phyloP scores from a whole-genome alignment of 1,140 invertebrate species.

The Macrocentrus cingulum region DNA sequence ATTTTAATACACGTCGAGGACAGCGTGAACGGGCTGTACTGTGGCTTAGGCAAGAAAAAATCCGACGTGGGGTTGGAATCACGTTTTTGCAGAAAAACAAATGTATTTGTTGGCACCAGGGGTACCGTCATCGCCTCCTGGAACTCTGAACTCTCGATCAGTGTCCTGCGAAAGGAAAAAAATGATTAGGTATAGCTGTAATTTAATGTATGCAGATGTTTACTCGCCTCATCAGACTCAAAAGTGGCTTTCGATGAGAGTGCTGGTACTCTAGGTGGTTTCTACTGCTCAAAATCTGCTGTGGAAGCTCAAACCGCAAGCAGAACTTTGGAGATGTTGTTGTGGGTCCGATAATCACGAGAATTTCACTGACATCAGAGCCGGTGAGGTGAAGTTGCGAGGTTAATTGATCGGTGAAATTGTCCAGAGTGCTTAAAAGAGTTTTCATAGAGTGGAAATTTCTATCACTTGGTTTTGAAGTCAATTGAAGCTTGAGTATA shows the following conservation, averaged over 20 bases:
- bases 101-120: constrained; percentile 48
- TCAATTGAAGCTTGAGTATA: constrained; percentile 39
- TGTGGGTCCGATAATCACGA: constrained; percentile 50
- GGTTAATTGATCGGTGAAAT: constrained; percentile 41
- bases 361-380: constrained; percentile 46
- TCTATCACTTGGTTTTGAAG: constrained; percentile 39
- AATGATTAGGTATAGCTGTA: constrained; percentile 6
- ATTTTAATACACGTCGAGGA: constrained; percentile 39
- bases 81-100: constrained; percentile 49
- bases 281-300: constrained; percentile 43
- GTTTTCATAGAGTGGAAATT: constrained; percentile 40
- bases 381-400: constrained; percentile 41
- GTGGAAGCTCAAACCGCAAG: constrained; percentile 45
- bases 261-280: constrained; percentile 46
- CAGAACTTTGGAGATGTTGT: constrained; percentile 49
- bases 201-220: background rate
- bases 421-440: constrained; percentile 38
- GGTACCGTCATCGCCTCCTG: constrained; percentile 47
- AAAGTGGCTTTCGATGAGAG: constrained; percentile 42
- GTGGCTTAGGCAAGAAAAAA: constrained; percentile 52
- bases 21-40: constrained; percentile 35
- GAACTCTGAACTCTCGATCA: constrained; percentile 47
- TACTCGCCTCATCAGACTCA: constrained; percentile 50
- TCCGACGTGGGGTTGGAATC: constrained; percentile 43
- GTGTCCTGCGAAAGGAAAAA: constrained; percentile 41